Base-by-base conservation (phyloP, 2,113 vertebrate species). In the Xenopus borealis region DNA sequence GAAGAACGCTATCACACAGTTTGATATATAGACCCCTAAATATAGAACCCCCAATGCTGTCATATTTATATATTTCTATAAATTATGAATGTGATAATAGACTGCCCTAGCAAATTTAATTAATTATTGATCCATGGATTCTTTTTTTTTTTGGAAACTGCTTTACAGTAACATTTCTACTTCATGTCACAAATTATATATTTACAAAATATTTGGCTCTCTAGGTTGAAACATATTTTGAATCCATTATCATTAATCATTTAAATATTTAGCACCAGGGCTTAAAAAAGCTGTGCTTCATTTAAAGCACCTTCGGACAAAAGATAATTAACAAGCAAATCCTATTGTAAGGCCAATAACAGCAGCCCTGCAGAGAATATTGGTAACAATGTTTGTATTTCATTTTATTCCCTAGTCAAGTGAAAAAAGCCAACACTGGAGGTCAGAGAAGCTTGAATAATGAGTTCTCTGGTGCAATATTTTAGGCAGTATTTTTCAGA, bases 161-260 rank as follows among this genome's bases (percentile, higher is more conserved):
- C 14, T 50, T 50, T 50, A 40, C 14, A 50, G 47, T 13, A 2
- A 50, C 14, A 16, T n/a, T 61, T 61, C 3, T 27, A 23, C 10
- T 61, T 2, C 58, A 1, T 61, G 58, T 23, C 18, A 61, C 19
- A 61, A 61, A 61, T 23, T 61, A 61, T 61, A 61, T 3, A 61
- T 61, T 8, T 61, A 61, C 1, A 12, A 61, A 61, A 10, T 61
- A 14, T 16, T 61, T 23, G 19, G 19, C 58, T 61, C 58, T 23
- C 17, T 66, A 46, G 8, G 11, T 46, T 46, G n/a, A 19, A 46
- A 66, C n/a, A 40, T 12, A 12, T 12, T 69, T 75, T 69, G n/a
- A 16, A 69, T 75, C 66, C 61, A 69, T 75, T 75, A 75, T 23
- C 46, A 69, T 53, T 62, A 40, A 75, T 69, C 46, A 40, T 62